phyloP scores from a whole-genome alignment of 2,888 invertebrate species.

The Schrankia costaestrigalis region DNA sequence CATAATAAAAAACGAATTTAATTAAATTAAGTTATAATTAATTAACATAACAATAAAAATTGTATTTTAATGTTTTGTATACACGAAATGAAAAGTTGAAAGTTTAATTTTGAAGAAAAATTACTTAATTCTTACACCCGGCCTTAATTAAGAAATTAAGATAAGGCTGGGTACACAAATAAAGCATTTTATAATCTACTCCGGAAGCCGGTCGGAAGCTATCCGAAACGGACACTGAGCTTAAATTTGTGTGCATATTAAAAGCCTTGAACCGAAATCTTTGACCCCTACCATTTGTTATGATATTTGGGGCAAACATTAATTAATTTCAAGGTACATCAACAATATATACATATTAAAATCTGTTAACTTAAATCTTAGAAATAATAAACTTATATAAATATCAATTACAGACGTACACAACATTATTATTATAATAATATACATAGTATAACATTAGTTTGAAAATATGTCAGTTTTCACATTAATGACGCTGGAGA shows the following conservation, averaged over 20 bases:
- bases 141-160: conserved; percentile 75
- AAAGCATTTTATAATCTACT: conserved; percentile 65
- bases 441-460: too few relatives aligned
- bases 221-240: conserved; percentile 51
- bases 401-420: too few relatives aligned
- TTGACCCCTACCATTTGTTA: conserved; percentile 35
- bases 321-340: neutral
- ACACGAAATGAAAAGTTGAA: conserved; percentile 20
- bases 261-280: conserved; percentile 46
- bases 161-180: conserved; percentile 62
- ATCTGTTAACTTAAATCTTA: too few relatives aligned
- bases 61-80: conserved; percentile 21
- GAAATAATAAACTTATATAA: too few relatives aligned
- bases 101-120: conserved; percentile 37
- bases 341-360: neutral
- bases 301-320: neutral
- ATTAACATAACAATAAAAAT: conserved; percentile 35
- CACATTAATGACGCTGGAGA: too few relatives aligned
- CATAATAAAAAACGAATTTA: conserved; percentile 18
- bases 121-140: conserved; percentile 44
- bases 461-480: too few relatives aligned
- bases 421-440: too few relatives aligned
- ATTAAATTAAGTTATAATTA: conserved; percentile 29
- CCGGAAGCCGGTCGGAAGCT: conserved; percentile 72
- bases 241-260: conserved; percentile 63